Conservation (phyloP, 2,797 vertebrate species). For the Lepilemur ruficaudatus region DNA sequence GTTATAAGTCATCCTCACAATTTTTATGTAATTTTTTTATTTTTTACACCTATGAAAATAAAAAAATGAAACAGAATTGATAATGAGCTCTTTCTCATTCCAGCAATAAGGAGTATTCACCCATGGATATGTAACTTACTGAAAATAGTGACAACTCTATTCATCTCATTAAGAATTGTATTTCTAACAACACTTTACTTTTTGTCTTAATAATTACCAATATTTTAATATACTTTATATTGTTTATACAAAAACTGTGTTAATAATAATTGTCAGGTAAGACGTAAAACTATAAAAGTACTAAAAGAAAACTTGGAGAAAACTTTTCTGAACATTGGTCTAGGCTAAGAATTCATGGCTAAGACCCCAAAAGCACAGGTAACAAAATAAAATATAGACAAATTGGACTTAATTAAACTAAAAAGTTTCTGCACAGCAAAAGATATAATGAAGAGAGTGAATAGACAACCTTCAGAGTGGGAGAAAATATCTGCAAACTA, state of each 20-base stretch:
- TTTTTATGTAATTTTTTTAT: background rate
- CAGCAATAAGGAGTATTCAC: background rate
- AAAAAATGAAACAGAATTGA: background rate
- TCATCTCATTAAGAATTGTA: background rate
- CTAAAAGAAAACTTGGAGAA: no score
- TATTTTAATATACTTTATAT: background rate
- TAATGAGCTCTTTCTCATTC: background rate
- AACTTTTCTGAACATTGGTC: background rate
- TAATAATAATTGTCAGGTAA: background rate
- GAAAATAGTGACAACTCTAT: background rate
- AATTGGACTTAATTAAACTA: background rate
- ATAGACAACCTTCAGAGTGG: background rate
- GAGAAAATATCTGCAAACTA: background rate
- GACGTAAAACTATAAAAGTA: background rate
- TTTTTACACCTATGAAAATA: background rate
- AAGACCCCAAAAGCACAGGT: background rate
- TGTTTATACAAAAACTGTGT: background rate
- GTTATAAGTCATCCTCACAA: background rate
- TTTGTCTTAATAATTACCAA: background rate
- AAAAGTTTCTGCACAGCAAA: background rate
- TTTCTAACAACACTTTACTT: background rate
- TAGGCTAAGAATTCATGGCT: background rate
- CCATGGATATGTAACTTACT: background rate
- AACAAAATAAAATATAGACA: background rate
- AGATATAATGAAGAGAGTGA: background rate